Conservation (phyloP, 2,888 invertebrate genomes). For the Tenthredo amoena region DNA sequence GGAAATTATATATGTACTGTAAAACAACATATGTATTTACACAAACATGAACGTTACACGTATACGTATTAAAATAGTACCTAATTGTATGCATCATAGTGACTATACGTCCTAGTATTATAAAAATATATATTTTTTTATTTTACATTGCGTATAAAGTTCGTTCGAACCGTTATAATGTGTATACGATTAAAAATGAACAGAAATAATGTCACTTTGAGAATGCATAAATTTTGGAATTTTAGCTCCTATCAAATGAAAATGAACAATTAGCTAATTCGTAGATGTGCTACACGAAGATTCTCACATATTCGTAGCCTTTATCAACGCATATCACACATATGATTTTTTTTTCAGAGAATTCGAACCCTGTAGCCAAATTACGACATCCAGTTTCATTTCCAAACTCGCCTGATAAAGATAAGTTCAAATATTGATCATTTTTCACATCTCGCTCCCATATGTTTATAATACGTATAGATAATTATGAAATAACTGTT, state of each 20-base stretch:
- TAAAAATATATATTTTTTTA: constrained; percentile 32
- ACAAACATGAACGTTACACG: constrained; percentile 55
- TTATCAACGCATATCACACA: background rate
- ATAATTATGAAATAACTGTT: constrained; percentile 45
- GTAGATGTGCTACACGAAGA: background rate
- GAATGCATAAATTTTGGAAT: constrained; percentile 19
- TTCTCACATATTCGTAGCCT: background rate
- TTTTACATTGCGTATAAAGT: constrained; percentile 30
- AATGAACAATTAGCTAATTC: constrained; percentile 9
- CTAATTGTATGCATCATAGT: background rate
- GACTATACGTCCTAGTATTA: constrained; percentile 22
- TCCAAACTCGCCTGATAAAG: background rate
- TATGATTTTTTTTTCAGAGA: background rate
- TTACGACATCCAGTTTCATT: background rate
- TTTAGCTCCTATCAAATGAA: background rate
- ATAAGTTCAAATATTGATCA: background rate
- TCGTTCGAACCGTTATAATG: background rate
- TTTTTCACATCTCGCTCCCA: background rate
- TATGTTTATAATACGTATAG: constrained; percentile 13
- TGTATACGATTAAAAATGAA: constrained; percentile 13
- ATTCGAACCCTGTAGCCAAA: background rate
- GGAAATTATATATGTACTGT: constrained; percentile 16
- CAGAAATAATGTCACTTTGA: background rate
- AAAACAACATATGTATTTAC: constrained; percentile 67
- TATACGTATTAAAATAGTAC: constrained; percentile 43